Percentiles rank a stretch among this genome's conserved stretches.
phyloP scores from a whole-genome alignment of 2,888 invertebrate genomes.

The Hymenopus coronatus region DNA sequence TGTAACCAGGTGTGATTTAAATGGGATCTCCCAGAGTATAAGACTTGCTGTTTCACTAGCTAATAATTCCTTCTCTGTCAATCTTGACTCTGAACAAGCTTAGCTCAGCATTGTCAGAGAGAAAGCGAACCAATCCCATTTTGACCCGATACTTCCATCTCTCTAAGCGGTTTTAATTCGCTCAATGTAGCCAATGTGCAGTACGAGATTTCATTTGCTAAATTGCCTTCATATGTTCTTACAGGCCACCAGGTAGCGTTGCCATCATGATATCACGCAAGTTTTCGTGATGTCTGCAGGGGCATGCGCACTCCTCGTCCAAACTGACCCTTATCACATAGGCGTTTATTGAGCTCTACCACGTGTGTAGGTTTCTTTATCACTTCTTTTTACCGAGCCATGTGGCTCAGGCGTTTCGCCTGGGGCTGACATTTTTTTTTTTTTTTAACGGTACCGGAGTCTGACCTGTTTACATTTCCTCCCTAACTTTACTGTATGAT shows the following conservation, averaged over 20 bases:
- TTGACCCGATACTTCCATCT: background rate
- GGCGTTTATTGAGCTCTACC: background rate
- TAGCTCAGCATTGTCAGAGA: slow-evolving; percentile 37
- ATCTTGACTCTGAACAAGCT: background rate
- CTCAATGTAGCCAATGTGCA: background rate
- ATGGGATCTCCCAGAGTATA: no score
- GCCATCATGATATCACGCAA: background rate
- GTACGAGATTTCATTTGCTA: background rate
- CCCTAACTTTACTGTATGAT: no score
- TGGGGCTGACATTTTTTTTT: no score
- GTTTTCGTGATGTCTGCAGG: background rate
- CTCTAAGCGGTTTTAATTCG: background rate
- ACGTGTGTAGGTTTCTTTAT: background rate
- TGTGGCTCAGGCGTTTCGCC: no score
- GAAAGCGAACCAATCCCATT: slow-evolving; percentile 37
- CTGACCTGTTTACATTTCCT: no score
- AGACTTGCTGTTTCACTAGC: no score
- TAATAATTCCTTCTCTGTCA: no score
- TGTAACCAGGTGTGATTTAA: no score
- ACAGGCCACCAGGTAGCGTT: no score
- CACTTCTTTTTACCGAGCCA: background rate
- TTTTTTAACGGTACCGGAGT: no score
- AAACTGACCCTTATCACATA: background rate
- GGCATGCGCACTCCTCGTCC: background rate
- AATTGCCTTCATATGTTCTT: background rate